These are phyloP conservation scores for Edolisoma coerulescens DNA, from an alignment of 2,113 vertebrate species.

Conservation along the genomic window DNA sequence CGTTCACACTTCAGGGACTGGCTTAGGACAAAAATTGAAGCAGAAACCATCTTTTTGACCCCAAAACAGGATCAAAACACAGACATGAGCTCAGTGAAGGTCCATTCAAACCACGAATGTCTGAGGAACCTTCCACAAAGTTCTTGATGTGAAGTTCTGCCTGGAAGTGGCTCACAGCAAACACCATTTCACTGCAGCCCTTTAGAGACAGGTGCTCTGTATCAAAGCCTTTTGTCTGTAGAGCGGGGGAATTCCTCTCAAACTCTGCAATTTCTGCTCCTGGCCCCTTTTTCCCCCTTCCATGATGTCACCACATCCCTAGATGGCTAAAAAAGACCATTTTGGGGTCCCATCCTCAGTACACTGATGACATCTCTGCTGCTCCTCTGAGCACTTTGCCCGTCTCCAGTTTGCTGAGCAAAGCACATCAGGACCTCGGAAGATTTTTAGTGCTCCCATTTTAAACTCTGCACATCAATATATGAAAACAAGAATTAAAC, in stretches of 20 bases:
- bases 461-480: neutral
- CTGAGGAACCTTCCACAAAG: neutral
- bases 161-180: neutral
- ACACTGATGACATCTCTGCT: neutral
- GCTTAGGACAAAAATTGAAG: neutral
- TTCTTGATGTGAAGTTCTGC: neutral
- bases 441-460: neutral
- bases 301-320: neutral
- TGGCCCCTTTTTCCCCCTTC: neutral
- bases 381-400: neutral
- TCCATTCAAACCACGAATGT: neutral
- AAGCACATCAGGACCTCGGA: no score
- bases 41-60: neutral
- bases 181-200: neutral
- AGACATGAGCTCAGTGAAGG: neutral
- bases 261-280: neutral
- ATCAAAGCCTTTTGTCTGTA: neutral
- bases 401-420: neutral
- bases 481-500: neutral
- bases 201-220: neutral
- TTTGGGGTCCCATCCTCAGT: neutral
- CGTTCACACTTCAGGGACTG: fast-evolving
- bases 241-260: constrained; percentile 56
- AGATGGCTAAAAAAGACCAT: neutral
- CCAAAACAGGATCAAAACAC: neutral